Evolutionary conservation across 2,888 invertebrate species (phyloP).

Genomic region (Rhaphigaster nebulosa): DNA sequence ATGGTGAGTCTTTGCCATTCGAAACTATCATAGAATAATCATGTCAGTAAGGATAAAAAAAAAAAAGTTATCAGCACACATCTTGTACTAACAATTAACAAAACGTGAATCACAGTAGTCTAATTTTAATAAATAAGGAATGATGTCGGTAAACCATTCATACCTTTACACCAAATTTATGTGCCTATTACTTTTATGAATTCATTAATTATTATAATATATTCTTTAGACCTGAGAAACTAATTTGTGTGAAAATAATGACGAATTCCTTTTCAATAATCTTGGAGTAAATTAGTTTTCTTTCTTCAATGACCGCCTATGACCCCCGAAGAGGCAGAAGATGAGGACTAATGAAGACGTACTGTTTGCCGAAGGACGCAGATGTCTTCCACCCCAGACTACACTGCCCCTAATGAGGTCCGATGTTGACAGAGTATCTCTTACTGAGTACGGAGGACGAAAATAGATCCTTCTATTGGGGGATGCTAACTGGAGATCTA

Average conservation of each 20-base stretch:
- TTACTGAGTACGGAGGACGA: not conserved
- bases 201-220: not conserved
- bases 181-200: no score
- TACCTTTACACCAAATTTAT: no score
- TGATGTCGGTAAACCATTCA: no score
- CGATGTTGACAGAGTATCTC: constrained; percentile 18
- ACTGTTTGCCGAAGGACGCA: not conserved
- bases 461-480: not conserved
- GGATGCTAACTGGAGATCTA: not conserved
- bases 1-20: no score
- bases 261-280: not conserved
- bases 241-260: not conserved
- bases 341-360: not conserved
- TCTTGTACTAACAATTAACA: no score
- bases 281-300: not conserved
- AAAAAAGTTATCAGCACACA: no score
- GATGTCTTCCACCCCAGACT: not conserved
- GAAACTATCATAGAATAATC: no score
- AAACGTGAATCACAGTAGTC: no score
- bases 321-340: not conserved
- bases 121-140: no score
- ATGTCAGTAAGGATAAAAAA: no score
- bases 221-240: not conserved
- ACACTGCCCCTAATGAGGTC: not conserved
- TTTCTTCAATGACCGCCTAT: not conserved